Percentiles rank a stretch among this genome's conserved stretches.
Conservation (phyloP, 2,888 invertebrate genomes). For the Plagiodera versicolora region DNA sequence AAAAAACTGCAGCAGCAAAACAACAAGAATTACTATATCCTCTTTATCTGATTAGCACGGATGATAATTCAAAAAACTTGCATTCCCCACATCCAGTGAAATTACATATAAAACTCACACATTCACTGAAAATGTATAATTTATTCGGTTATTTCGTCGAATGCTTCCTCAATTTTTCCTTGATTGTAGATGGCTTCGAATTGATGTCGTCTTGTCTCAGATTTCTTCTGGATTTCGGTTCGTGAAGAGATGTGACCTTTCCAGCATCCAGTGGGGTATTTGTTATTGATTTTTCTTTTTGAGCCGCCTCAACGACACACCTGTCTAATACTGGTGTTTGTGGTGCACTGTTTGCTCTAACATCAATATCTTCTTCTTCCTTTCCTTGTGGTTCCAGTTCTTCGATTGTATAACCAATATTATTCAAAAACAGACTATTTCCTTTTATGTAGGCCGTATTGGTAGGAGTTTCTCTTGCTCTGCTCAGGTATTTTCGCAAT, state of each 20-base stretch:
- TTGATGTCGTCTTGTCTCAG: background rate
- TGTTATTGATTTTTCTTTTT: background rate
- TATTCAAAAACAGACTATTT: slow-evolving; percentile 1
- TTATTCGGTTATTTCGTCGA: slow-evolving; percentile 4
- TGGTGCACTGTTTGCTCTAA: background rate
- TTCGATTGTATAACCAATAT: background rate
- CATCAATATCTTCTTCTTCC: background rate
- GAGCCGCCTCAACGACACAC: background rate
- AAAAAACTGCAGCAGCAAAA: background rate
- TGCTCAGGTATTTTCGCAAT: background rate
- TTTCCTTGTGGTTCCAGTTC: background rate
- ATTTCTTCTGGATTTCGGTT: background rate
- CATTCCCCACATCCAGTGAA: background rate
- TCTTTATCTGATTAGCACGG: background rate
- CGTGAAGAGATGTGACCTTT: background rate
- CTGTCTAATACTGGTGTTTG: background rate
- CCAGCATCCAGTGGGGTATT: background rate
- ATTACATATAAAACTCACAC: background rate
- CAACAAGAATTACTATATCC: background rate
- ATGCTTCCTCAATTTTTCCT: slow-evolving; percentile 4
- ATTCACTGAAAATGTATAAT: background rate
- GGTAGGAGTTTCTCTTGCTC: background rate
- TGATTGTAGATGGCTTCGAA: background rate
- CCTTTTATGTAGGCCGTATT: slow-evolving; percentile 1
- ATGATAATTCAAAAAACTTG: background rate